Evolutionary conservation across 2,888 invertebrate genomes (phyloP).

Genomic region (Torymus texanus): DNA sequence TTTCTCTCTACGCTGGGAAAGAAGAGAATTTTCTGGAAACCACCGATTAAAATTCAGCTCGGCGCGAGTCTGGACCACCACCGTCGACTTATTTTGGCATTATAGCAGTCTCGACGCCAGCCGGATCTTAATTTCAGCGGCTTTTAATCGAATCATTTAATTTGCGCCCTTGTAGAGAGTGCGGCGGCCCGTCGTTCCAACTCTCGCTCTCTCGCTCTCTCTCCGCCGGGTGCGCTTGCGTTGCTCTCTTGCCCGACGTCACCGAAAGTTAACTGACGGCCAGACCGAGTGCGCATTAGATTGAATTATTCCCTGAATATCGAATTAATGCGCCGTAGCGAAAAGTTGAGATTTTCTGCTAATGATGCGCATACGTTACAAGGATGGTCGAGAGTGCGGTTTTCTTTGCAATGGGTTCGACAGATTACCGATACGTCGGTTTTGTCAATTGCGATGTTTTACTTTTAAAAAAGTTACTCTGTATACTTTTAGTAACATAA

Average conservation of each 20-base stretch:
- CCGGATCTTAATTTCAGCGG: conserved; percentile 63
- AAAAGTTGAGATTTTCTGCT: conserved; percentile 65
- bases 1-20: not conserved
- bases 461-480: too few relatives aligned
- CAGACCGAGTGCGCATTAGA: conserved; percentile 63
- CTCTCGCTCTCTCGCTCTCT: not conserved
- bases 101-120: too few relatives aligned
- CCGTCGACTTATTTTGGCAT: too few relatives aligned
- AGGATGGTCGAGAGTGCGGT: not conserved
- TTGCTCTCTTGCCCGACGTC: conserved; percentile 39
- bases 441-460: too few relatives aligned
- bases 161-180: conserved; percentile 67
- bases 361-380: conserved; percentile 1
- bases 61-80: not conserved
- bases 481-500: too few relatives aligned
- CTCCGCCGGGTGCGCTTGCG: too few relatives aligned
- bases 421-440: conserved; percentile 61
- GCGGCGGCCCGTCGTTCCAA: not conserved
- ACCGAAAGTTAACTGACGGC: conserved; percentile 69
- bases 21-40: conserved; percentile 12
- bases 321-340: conserved; percentile 64
- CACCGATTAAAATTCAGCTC: conserved; percentile 31
- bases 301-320: conserved; percentile 68
- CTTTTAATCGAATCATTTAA: conserved; percentile 72
- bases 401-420: not conserved